phyloP scores from a whole-genome alignment of 2,888 invertebrate genomes.

The Mantis religiosa region DNA sequence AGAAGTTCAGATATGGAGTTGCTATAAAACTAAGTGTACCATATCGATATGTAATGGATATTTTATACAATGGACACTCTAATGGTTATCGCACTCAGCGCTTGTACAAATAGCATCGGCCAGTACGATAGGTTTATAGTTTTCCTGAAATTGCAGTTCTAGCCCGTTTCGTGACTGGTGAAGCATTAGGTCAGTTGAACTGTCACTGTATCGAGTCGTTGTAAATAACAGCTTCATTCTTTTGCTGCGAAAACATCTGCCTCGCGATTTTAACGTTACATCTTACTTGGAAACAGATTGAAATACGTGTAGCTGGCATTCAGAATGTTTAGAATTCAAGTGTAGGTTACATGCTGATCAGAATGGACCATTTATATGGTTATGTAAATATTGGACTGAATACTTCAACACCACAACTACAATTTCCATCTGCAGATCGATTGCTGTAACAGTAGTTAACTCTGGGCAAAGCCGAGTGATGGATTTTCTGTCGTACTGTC shows the following conservation, averaged over 20 bases:
- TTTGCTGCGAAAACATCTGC: background rate
- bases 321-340: too few relatives aligned
- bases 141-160: background rate
- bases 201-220: background rate
- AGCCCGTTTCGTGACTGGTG: background rate
- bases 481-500: too few relatives aligned
- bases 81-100: background rate
- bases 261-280: too few relatives aligned
- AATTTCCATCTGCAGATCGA: too few relatives aligned
- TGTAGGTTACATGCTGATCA: too few relatives aligned
- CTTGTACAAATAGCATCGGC: background rate
- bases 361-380: too few relatives aligned
- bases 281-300: too few relatives aligned
- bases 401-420: too few relatives aligned
- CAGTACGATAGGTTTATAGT: background rate
- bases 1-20: background rate
- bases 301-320: too few relatives aligned
- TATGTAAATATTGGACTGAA: too few relatives aligned
- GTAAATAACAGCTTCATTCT: background rate
- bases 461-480: too few relatives aligned
- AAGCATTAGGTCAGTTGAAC: background rate
- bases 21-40: background rate
- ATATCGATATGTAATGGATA: background rate
- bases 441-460: too few relatives aligned
- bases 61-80: background rate